phyloP scores from a whole-genome alignment of 1,140 invertebrate species.

The Helicoverpa zea region DNA sequence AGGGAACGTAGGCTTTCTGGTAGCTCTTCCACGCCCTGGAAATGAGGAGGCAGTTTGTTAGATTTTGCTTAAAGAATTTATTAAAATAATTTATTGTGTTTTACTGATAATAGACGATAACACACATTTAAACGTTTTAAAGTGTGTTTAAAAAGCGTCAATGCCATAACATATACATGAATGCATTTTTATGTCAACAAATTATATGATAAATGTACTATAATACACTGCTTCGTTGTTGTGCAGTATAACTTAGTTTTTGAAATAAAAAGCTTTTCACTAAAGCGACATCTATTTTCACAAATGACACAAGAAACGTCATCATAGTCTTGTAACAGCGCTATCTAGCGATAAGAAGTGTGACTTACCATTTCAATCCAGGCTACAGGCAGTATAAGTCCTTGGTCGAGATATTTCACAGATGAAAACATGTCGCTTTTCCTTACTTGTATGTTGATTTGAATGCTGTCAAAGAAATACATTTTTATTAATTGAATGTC shows the following conservation, averaged over 20 bases:
- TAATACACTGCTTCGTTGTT: no score
- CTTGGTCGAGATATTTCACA: slow-evolving; percentile 69
- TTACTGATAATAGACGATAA: no score
- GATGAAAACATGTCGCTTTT: slow-evolving; percentile 65
- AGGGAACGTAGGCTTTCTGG: slow-evolving; percentile 77
- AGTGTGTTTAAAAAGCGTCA: no score
- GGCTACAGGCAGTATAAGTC: slow-evolving; percentile 77
- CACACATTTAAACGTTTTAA: no score
- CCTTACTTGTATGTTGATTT: slow-evolving; percentile 83
- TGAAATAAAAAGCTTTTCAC: no score
- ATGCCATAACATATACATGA: no score
- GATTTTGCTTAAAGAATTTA: background rate
- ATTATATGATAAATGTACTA: no score
- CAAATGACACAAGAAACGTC: no score
- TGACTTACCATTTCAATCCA: slow-evolving; percentile 83
- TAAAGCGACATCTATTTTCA: background rate
- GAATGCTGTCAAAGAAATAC: slow-evolving; percentile 70
- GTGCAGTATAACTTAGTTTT: no score
- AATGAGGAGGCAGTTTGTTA: slow-evolving; percentile 17
- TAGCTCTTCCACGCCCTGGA: slow-evolving; percentile 78
- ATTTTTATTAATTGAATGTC: slow-evolving; percentile 36
- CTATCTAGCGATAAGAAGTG: background rate
- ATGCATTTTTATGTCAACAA: no score
- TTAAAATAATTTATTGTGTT: background rate
- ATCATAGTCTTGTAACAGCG: background rate